Percentiles rank a stretch among this genome's conserved stretches.
Evolutionary conservation across 2,113 vertebrate genomes (phyloP).

Genomic region (Odocoileus virginianus): DNA sequence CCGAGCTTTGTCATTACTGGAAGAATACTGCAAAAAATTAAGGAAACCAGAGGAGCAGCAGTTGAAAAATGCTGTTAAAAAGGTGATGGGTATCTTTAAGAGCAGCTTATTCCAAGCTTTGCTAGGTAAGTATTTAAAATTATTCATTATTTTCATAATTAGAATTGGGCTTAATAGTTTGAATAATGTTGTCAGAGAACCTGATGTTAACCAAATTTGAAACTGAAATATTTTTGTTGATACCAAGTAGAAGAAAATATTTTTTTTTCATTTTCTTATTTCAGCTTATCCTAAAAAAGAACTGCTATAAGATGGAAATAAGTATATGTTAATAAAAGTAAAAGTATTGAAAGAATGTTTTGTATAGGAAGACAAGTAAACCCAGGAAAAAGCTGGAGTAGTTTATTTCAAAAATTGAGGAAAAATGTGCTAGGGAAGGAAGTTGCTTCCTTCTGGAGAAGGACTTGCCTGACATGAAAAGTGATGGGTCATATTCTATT

Average conservation of each 20-base stretch:
- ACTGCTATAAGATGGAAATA: background rate
- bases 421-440: background rate
- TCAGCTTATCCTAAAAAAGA: constrained; percentile 11
- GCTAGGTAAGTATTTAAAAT: constrained; percentile 87
- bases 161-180: background rate
- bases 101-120: constrained; percentile 96
- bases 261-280: background rate
- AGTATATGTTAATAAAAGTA: background rate
- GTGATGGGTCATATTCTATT: background rate
- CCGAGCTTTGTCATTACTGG: constrained; percentile 89
- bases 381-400: background rate
- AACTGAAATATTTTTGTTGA: constrained; percentile 10
- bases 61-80: constrained; percentile 92
- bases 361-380: background rate
- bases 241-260: background rate
- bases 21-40: constrained; percentile 94
- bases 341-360: background rate
- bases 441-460: background rate
- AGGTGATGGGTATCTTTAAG: constrained; percentile 93
- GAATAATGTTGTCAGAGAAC: background rate
- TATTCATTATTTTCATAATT: background rate
- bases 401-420: background rate
- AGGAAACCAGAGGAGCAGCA: constrained; percentile 91
- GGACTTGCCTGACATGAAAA: background rate
- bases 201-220: constrained; percentile 15